Base-by-base conservation (phyloP, 1,140 invertebrate genomes). In the Anastatus disparis region DNA sequence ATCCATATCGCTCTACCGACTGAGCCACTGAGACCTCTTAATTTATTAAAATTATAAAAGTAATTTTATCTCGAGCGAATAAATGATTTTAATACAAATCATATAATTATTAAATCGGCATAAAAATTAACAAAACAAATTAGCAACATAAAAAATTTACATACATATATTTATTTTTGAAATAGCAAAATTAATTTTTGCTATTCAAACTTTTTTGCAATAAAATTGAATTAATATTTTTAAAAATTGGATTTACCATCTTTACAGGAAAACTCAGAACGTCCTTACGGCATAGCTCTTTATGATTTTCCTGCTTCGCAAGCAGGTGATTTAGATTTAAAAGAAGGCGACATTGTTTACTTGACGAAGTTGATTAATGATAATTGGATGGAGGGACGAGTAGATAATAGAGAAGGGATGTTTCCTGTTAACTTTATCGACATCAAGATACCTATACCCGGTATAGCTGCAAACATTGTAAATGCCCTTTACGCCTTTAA, bases 351-450 rank as follows among this genome's bases (percentile, higher is more conserved):
- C 75, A 86, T 89, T 71, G 90, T 96, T 44, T 85, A 90, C 68
- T 84, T 95, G 67, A 77, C 91, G 55, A 87, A 88, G 72, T 85
- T 88, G 72, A 83, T 95, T 8, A 93, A 95, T 77, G 87, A 90
- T n/a, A 91, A 94, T 70, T 96, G 95, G 95, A 79, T 93, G 67
- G 89, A 89, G 68, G 94, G 95, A 2, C 88, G 87, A 74, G 77
- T 88, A 70, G 87, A 84, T 26, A 87, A 89, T 76, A 85, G 87
- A 31, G 90, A 91, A 79, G 95, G 95, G 53, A 91, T 95, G 65
- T 95, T 95, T 85, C 95, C 95, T 1, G 82, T 86, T 20, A 93
- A 90, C 79, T 95, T 93, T 85, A 88, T 95, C 48, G 89, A 94
- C 69, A 84, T 95, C 48, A 90, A 91, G 79, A 87, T 93, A 75